Base-by-base conservation (phyloP, 2,888 invertebrate species). In the Phortica okadai region DNA sequence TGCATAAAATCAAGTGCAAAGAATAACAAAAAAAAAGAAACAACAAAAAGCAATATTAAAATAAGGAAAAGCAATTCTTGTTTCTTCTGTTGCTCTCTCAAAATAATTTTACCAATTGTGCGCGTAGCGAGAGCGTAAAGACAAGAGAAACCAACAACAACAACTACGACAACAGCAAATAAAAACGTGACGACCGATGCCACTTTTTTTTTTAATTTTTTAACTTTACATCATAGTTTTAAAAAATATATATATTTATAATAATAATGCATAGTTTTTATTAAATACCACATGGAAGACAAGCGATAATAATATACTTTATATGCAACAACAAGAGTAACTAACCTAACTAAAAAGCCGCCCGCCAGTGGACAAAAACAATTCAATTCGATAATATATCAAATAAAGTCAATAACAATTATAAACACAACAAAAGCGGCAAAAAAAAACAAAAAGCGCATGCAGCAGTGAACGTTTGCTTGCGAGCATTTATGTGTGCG, bases 121-220 rank as follows among this genome's bases (percentile, higher is more conserved):
- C 33, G 33, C 33, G 33, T 33, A 33, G 33, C 33, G 33, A 33
- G 33, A 33, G 33, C 33, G 33, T 33, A 54, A 6, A 14, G 3
- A 21, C 21, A 21, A 21, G 21, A 21, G 21, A 21, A 21, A 21
- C 0, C 50, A 25, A 8, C 4, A 25, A 4, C 66, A 74, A 62
- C 44, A 42, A 21, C 74, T 21, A 54, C 41, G 25, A 11, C 62
- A 74, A 21, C 59, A 73, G 56, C 75, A 77, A 56, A 14, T 54
- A 73, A 62, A 78, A 74, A 64, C 66, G 67, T 74, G 79, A 69
- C 70, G 74, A 67, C 80, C 81, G 80, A 82, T 82, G 82, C 81
- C 78, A 78, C 80, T 82, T 74, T 74, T 76, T 58, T 69, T 79
- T 25, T 25, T 25, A n/a, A 64, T 64, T 25, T 5, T 64, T 64